Conservation (phyloP, 2,888 invertebrate genomes). For the Nesidiocoris tenuis region DNA sequence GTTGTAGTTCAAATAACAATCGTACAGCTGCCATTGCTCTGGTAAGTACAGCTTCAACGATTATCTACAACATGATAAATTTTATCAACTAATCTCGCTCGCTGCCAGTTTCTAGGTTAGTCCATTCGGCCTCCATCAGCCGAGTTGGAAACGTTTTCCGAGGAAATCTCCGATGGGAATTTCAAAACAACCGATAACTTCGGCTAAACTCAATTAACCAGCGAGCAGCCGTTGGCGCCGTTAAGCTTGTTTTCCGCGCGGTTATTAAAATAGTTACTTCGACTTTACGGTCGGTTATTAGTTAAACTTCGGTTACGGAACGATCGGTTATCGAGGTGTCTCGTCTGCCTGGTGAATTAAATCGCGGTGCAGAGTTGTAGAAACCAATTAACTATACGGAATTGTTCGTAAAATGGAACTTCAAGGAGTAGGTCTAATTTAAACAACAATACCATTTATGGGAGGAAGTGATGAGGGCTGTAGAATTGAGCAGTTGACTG, state of each 20-base stretch:
- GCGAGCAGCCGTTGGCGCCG: not conserved
- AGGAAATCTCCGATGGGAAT: not conserved
- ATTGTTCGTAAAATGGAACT: too few species aligned
- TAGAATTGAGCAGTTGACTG: too few species aligned
- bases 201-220: slow-evolving; percentile 10
- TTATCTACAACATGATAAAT: too few species aligned
- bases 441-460: too few species aligned
- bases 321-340: not conserved
- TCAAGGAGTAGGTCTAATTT: too few species aligned
- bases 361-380: not conserved
- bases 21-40: too few species aligned
- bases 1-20: too few species aligned
- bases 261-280: slow-evolving; percentile 13
- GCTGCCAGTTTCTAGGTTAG: too few species aligned
- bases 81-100: too few species aligned
- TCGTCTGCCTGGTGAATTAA: not conserved
- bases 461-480: too few species aligned
- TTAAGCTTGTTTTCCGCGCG: slow-evolving; percentile 1
- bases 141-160: not conserved
- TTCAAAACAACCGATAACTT: slow-evolving; percentile 6
- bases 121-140: not conserved
- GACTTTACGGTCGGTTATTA: not conserved
- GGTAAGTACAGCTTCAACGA: too few species aligned
- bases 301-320: not conserved
- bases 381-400: not conserved